A percentile compares a stretch with the other conserved stretches of the same genome.
These are phyloP conservation scores for Dicyrtomina minuta DNA, from an alignment of 2,888 invertebrate genomes.

Conservation along the genomic window DNA sequence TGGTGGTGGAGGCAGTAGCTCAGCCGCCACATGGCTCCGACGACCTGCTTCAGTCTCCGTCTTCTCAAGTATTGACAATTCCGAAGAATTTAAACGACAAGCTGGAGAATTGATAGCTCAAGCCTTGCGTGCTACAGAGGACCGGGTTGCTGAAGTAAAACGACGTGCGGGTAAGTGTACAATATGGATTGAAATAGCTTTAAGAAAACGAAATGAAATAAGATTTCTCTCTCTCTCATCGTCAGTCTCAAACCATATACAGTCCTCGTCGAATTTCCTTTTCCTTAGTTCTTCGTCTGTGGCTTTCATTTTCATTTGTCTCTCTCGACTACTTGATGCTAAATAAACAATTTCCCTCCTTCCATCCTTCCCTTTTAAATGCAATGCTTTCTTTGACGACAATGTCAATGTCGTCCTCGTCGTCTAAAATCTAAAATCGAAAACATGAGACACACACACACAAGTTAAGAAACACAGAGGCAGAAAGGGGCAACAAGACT, in stretches of 20 bases:
- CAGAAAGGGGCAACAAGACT: no score
- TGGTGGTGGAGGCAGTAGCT: conserved; percentile 55
- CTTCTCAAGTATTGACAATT: conserved; percentile 34
- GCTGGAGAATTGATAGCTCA: conserved; percentile 64
- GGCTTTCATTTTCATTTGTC: not conserved
- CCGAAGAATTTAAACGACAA: conserved; percentile 57
- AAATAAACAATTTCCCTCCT: conserved; percentile 18
- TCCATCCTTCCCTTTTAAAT: not conserved
- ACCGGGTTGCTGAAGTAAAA: conserved; percentile 82
- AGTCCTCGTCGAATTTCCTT: not conserved
- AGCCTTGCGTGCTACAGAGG: conserved; percentile 79
- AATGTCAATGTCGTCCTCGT: no score
- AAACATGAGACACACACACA: no score
- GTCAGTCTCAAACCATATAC: not conserved
- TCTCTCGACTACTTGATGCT: not conserved
- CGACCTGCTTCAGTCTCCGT: conserved; percentile 36
- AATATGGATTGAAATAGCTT: not conserved
- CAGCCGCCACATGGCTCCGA: conserved; percentile 48
- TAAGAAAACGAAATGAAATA: not conserved
- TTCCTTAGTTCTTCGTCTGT: not conserved
- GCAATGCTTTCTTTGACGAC: no score
- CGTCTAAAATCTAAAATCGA: no score
- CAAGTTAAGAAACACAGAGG: no score
- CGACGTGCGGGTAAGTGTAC: conserved; percentile 75
- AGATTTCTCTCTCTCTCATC: not conserved